Percentiles rank a stretch among this genome's conserved stretches.
Conservation (phyloP, 2,797 vertebrate species). For the Buceros bicornis region DNA sequence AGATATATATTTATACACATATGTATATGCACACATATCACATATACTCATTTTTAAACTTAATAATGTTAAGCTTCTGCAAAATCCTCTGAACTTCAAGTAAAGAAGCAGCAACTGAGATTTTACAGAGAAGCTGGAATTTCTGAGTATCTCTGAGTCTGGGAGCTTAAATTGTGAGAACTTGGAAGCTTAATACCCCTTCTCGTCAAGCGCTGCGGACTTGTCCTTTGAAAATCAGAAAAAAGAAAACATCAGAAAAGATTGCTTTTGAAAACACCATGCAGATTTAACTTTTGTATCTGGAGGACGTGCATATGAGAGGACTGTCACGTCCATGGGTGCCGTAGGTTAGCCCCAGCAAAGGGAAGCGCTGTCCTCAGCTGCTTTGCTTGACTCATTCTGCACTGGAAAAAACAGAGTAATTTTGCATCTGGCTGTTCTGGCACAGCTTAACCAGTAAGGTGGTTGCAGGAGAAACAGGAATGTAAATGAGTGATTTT, state of each 20-base stretch:
- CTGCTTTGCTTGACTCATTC: background rate
- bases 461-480: background rate
- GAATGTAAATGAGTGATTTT: conserved; percentile 42
- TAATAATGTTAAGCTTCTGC: conserved; percentile 16
- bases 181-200: background rate
- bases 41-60: background rate
- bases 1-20: background rate
- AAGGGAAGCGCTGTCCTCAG: background rate
- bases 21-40: background rate
- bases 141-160: background rate
- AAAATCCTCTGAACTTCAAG: conserved; percentile 21
- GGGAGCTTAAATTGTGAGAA: background rate
- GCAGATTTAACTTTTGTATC: background rate
- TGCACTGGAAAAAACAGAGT: background rate
- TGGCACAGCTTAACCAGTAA: background rate
- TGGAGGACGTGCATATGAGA: background rate
- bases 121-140: background rate
- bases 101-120: background rate
- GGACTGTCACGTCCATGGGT: background rate
- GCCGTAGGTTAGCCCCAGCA: background rate
- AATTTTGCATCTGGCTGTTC: background rate
- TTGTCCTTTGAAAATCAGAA: background rate
- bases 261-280: background rate
- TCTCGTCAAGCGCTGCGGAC: fast-evolving
- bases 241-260: background rate